Evolutionary conservation across 2,113 vertebrate species (phyloP).

Genomic region (Jacana jacana): DNA sequence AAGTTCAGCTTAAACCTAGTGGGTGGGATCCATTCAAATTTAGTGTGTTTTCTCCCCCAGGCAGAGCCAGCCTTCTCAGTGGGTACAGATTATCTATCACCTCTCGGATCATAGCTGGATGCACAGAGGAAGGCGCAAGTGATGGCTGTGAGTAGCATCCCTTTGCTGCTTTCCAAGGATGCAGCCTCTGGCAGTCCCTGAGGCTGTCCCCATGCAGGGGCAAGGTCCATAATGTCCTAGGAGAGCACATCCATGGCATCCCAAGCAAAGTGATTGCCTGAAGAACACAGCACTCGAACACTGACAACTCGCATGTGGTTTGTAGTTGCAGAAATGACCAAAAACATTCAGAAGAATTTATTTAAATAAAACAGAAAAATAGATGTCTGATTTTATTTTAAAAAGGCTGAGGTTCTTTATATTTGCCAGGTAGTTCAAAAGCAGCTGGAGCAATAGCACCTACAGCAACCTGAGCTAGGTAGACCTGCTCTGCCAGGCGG

Average conservation of each 20-base stretch:
- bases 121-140: not conserved
- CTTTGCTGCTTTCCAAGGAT: not conserved
- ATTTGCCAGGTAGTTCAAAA: not conserved
- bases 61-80: not conserved
- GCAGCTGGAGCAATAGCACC: not conserved
- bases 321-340: not conserved
- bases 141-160: not conserved
- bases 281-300: not conserved
- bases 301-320: accelerated
- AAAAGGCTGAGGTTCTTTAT: not conserved
- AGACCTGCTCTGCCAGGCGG: too few relatives aligned
- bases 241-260: not conserved
- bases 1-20: not conserved
- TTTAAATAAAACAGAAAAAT: not conserved
- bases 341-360: not conserved
- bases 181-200: accelerated
- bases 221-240: accelerated
- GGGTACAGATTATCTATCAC: not conserved
- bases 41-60: accelerated
- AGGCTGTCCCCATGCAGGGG: not conserved
- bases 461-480: too few relatives aligned
- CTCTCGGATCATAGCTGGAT: accelerated
- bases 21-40: not conserved
- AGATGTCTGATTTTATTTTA: not conserved
- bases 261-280: not conserved